phyloP scores from a whole-genome alignment of 2,888 invertebrate species.

The Mesorhabditis spiculigera region DNA sequence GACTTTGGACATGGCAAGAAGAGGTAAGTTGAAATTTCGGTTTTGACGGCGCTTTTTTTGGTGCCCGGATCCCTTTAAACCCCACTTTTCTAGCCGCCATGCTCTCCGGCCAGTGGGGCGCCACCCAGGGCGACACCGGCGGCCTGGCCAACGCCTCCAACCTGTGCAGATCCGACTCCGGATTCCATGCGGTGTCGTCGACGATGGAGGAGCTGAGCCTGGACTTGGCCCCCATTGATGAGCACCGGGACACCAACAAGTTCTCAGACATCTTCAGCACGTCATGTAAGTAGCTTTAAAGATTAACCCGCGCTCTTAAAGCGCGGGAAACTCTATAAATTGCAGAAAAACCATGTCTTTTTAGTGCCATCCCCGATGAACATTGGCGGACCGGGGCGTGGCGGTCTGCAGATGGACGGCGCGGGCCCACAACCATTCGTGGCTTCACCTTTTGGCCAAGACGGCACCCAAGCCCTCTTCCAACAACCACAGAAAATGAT shows the following conservation, averaged over 20 bases:
- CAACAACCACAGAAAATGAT: background rate
- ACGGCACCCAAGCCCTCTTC: background rate
- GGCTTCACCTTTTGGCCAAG: background rate
- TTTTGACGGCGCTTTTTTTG: too few relatives aligned
- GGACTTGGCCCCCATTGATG: slow-evolving; percentile 39
- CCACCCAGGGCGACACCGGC: background rate
- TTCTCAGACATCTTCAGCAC: background rate
- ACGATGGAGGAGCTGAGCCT: slow-evolving; percentile 38
- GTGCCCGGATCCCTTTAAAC: too few relatives aligned
- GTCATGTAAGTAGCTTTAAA: background rate
- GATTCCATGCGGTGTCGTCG: slow-evolving; percentile 30
- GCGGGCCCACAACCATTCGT: background rate
- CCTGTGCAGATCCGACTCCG: slow-evolving; percentile 37
- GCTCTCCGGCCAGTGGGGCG: background rate
- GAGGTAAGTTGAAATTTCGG: too few relatives aligned
- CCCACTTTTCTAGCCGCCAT: background rate
- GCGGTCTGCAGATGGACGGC: background rate
- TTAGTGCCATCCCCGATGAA: slow-evolving; percentile 1
- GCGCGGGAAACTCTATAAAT: too few relatives aligned
- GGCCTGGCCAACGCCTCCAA: slow-evolving; percentile 14
- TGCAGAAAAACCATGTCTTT: background rate
- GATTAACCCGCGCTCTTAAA: too few relatives aligned
- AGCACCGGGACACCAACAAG: slow-evolving; percentile 14
- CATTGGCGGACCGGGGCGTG: background rate
- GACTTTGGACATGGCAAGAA: slow-evolving; percentile 31